Base-by-base conservation (phyloP, 2,797 vertebrate genomes). In the Gobionotothen gibberifrons region DNA sequence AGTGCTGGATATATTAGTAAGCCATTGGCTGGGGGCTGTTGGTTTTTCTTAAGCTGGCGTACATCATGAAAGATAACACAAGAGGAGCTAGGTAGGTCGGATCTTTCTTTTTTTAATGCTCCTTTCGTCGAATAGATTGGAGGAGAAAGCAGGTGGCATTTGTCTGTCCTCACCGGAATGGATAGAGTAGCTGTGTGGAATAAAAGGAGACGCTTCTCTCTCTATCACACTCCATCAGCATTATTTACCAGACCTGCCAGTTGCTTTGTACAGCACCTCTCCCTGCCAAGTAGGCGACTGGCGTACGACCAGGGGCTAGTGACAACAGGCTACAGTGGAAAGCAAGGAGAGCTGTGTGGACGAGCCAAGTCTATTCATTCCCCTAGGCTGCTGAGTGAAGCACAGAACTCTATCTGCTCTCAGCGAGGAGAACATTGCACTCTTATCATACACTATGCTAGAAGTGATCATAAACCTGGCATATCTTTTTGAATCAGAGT, bases 251-350 rank as follows among this genome's bases (percentile, higher is more conserved):
- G 92, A 91, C 89, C 93, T 94, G 93, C 94, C 93, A 94, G 91
- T 93, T 93, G 93, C 95, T 94, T 94, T 94, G 92, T 91, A 90
- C 91, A 89, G 88, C 92, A 90, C 91, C 90, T 92, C 87, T 90
- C 87, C 80, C 93, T 94, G 95, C 94, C 93, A 95, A 95, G 93
- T 94, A 94, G 93, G 93, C 93, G 87, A 94, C 88, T 95, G 94
- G 94, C 94, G 74, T 76, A 56, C 84, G 73, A 93, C 94, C 94
- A 94, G 91, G 90, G 93, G 92, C 92, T 89, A 93, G 92, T 93
- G 93, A 95, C 94, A 94, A 95, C 93, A 93, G 93, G 91, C 92
- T 89, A 93, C 91, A 93, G 93, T 90, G 90, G 90, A 93, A 93
- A 90, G 89, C 90, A 90, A 92, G 91, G 88, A 92, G 92, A 92